Base-by-base conservation (phyloP, 2,888 invertebrate genomes). In the Epinotia bilunana region DNA sequence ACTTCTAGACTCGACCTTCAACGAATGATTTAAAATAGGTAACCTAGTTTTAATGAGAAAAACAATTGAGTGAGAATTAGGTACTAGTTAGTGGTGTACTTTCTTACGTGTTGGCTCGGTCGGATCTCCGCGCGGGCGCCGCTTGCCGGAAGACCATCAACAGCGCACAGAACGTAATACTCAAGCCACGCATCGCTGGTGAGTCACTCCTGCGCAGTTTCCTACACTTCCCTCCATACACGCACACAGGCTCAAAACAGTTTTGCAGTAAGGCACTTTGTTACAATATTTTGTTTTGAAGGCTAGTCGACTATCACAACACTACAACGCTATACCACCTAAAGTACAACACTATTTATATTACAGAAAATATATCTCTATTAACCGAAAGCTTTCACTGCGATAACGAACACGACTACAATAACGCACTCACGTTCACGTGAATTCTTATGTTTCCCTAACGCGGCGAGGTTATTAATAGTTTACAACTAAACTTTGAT, bases 361-460 rank as follows among this genome's bases (percentile, higher is more conserved):
- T 23, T 46, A 46, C 33, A 39, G 46, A 62, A 67, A 62, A 72
- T 62, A 72, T 72, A 72, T 61, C 33, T 46, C 39, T 63, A 62
- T 68, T 46, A 20, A 2, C 13, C 23, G 80, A 84, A 87, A 87
- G 87, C 86, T 87, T 87, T 84, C 83, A 84, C 84, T 83, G 81
- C 83, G 86, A 91, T 91, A 90, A 89, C 84, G 81, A 81, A 81
- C 88, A 89, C 92, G 92, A 90, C 90, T 89, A 90, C 88, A 81
- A 86, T 86, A 89, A 83, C 83, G 81, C 80, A 85, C 84, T 53
- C n/a, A n/a, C 53, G 53, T n/a, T n/a, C n/a, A n/a, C n/a, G n/a
- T 53, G 82, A 86, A 83, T 84, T 82, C 49, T 53, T n/a, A 5
- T n/a, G 7, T 86, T 83, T 39, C 39, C 87, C 88, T 87, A 82